Evolutionary conservation across 2,113 vertebrate species (phyloP).

Genomic region (Neotragus moschatus): DNA sequence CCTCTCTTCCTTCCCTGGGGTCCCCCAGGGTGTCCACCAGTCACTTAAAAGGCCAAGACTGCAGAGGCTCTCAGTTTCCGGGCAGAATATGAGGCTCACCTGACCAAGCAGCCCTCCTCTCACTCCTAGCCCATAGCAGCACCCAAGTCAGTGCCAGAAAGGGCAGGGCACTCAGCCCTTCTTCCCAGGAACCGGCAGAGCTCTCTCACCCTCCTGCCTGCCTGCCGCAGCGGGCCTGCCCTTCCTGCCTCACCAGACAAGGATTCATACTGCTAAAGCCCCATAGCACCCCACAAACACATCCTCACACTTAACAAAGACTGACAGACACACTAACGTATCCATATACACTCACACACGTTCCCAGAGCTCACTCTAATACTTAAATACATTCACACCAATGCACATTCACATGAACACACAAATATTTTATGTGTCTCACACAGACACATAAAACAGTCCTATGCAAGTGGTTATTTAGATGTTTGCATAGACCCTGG

Average conservation of each 20-base stretch:
- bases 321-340: not conserved
- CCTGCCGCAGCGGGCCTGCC: not conserved
- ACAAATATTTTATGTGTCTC: not conserved
- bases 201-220: not conserved
- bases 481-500: not conserved
- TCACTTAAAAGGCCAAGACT: not conserved
- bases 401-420: not conserved
- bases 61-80: not conserved
- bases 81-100: not conserved
- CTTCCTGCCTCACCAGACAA: not conserved
- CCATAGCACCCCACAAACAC: not conserved
- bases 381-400: not conserved
- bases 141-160: not conserved
- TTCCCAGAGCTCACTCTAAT: not conserved
- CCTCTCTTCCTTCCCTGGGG: not conserved
- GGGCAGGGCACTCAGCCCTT: not conserved
- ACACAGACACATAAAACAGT: not conserved
- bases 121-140: not conserved
- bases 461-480: not conserved
- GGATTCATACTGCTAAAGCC: not conserved
- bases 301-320: not conserved
- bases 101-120: not conserved
- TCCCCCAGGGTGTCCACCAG: not conserved
- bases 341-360: not conserved
- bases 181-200: not conserved